Evolutionary conservation across 1,140 invertebrate species (phyloP).

Genomic region (Eciton burchellii): DNA sequence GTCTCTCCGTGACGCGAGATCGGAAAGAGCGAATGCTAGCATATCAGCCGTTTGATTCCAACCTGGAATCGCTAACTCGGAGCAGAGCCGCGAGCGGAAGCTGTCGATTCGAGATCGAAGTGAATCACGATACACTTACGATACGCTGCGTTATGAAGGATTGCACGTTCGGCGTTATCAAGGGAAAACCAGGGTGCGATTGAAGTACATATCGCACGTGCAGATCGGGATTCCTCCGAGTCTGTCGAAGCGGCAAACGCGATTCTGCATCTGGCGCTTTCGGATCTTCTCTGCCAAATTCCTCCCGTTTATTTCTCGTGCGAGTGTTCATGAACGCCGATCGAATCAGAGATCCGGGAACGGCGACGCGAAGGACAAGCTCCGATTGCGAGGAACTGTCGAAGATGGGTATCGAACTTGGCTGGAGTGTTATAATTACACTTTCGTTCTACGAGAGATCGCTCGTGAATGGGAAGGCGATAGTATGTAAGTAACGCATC

Average conservation of each 20-base stretch:
- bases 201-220: constrained; percentile 19
- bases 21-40: background rate
- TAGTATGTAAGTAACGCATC: constrained; percentile 4
- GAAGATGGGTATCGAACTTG: constrained; percentile 8
- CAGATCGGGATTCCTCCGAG: constrained; percentile 28
- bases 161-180: constrained; percentile 19
- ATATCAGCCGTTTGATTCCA: constrained; percentile 37
- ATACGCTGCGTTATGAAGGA: constrained; percentile 15
- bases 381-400: background rate
- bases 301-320: background rate
- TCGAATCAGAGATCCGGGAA: background rate
- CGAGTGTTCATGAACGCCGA: constrained; percentile 22
- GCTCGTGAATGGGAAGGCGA: background rate
- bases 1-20: background rate
- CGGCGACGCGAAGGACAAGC: background rate
- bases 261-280: constrained; percentile 38
- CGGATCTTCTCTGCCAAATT: constrained; percentile 41
- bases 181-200: background rate
- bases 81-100: background rate
- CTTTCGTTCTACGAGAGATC: background rate
- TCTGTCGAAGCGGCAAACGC: constrained; percentile 5
- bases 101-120: background rate
- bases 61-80: constrained; percentile 23
- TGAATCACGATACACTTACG: constrained; percentile 2
- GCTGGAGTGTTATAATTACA: constrained; percentile 60